Evolutionary conservation across 2,797 vertebrate genomes (phyloP), one percentile per base, ranked within the genome.

Genomic region (Morelia viridis): DNA sequence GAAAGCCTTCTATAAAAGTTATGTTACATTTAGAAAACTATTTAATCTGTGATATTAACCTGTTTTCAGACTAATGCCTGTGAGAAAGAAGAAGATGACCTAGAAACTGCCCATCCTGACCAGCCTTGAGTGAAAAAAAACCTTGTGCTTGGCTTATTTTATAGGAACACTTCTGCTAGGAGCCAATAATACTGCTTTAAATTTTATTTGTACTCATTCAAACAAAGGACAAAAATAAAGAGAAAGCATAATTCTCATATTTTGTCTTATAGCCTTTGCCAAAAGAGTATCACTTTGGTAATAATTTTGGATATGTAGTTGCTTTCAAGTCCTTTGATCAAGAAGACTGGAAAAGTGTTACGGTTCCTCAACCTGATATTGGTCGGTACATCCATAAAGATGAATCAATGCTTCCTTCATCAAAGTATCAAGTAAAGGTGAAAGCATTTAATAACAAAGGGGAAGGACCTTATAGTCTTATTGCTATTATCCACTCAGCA

Each of bases 301-400:
- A 98, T 80, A 98, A 98, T 93, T 99, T 99, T 94, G 99, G 99
- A 95, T 99, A 99, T 95, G 98, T 99, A 61, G 97, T 99, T 93
- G 98, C 99, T 65, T 99, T 99, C 96, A 99, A 98, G 94, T 98
- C 98, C 11, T 97, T 97, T 68, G 97, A 97, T 71, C 97, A 96
- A 8, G 90, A 94, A 0, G 97, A 99, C 91, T 99, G 99, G 99
- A 98, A 97, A 95, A 98, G 97, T 95, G 98, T 99, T 91, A 98
- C 97, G 0, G 98, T 99, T 24, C 96, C 98, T 4, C 98, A 99
- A 92, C 98, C 99, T 19, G 97, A 98, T 90, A 98, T 98, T 88
- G 97, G 96, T 15, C 98, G 97, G 11, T 99, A 99, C 2, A 97
- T 99, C 89, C 98, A 99, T 96, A 99, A 99, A 96, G 99, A 99